Evolutionary conservation across 2,797 vertebrate genomes (phyloP), one percentile per base, ranked within the genome.

Genomic region (Eulemur mongoz): DNA sequence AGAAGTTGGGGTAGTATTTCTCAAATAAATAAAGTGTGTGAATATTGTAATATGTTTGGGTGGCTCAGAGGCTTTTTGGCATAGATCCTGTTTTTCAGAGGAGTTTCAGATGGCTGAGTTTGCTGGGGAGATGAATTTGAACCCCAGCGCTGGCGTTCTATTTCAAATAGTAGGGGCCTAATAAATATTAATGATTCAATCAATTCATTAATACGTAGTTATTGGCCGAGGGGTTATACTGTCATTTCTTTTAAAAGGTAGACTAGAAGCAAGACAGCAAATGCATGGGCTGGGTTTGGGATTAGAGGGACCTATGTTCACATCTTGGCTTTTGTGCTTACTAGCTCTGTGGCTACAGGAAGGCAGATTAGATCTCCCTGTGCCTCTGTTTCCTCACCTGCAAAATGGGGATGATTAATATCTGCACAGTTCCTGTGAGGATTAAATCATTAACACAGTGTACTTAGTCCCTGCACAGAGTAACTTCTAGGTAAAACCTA

Each of bases 161-260:
- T 65, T 65, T 65, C 35, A 50, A 52, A 73, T 17, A 89, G 25
- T 54, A 11, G 76, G 22, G 15, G n/a, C 27, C 80, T 80, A 85
- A 92, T 96, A 91, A 93, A 85, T 95, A 92, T 79, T 91, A 89
- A 69, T 52, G 27, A 63, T 18, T 32, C 38, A 57, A 52, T 59
- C 30, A 92, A 35, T 89, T 86, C 48, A 50, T 93, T 95, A 95
- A 67, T 86, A 89, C 92, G 95, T 61, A 57, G 25, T 94, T 92
- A 65, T 45, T 95, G 32, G 43, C n/a, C 88, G 40, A 94, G n/a
- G 27, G 8, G 32, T 94, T 54, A 54, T 35, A 38, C 9, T 57
- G 7, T 18, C 11, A 14, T 61, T 50, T 89, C 52, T 91, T 83
- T 80, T 59, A 17, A 67, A 89, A 84, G 17, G 7, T n/a, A 50